Percentiles rank a stretch among this genome's conserved stretches.
These are phyloP conservation scores for Mactromeris polynyma DNA, from an alignment of 2,888 invertebrate genomes.

Conservation along the genomic window DNA sequence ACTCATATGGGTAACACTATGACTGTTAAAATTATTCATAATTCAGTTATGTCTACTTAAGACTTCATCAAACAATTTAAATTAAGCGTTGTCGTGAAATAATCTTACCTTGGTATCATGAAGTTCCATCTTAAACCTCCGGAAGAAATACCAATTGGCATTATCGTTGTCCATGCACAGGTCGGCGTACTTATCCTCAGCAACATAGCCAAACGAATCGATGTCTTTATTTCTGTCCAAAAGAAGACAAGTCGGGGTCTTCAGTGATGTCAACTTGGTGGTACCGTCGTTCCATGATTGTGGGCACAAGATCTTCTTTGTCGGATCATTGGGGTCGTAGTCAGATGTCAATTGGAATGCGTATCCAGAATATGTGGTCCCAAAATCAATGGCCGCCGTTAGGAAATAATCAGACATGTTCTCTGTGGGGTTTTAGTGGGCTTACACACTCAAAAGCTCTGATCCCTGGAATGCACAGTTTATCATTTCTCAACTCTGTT, in stretches of 20 bases:
- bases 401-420: conserved; percentile 38
- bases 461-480: background rate
- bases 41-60: too few species aligned
- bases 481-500: too few species aligned
- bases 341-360: conserved; percentile 48
- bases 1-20: too few species aligned
- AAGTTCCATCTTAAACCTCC: conserved; percentile 66
- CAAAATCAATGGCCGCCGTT: conserved; percentile 52
- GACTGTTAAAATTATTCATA: too few species aligned
- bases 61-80: too few species aligned
- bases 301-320: conserved; percentile 49
- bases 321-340: conserved; percentile 50
- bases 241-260: conserved; percentile 61
- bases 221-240: conserved; percentile 58
- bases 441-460: background rate
- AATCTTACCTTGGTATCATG: conserved; percentile 40
- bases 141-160: conserved; percentile 57
- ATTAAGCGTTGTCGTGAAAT: too few species aligned
- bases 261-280: conserved; percentile 49
- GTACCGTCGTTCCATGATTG: conserved; percentile 54
- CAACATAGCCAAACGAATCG: conserved; percentile 63
- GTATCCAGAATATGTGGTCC: conserved; percentile 56
- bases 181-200: conserved; percentile 62
- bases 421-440: background rate
- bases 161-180: conserved; percentile 54